These are phyloP conservation scores for Caenorhabditis tropicalis DNA, from an alignment of 1,140 invertebrate species.

Conservation along the genomic window DNA sequence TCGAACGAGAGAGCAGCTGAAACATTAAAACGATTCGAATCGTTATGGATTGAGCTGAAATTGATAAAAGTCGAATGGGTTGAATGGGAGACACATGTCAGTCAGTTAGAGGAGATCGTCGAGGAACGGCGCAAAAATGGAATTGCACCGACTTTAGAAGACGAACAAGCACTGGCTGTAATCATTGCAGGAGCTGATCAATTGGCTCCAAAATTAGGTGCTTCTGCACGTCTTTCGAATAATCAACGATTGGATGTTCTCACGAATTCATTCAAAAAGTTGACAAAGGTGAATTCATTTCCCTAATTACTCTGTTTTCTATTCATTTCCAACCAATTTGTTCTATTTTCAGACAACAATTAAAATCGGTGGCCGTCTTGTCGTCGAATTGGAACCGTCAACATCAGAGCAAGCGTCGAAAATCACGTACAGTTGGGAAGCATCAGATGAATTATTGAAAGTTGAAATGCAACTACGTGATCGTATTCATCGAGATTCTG, in stretches of 20 bases:
- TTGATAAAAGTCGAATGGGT: conserved; percentile 37
- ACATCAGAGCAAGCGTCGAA: conserved; percentile 38
- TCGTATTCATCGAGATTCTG: conserved; percentile 10
- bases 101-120: conserved; percentile 43
- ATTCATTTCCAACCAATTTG: no score
- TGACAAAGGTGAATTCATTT: not conserved
- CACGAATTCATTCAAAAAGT: conserved; percentile 9
- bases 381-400: conserved; percentile 49
- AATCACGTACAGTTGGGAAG: conserved; percentile 17
- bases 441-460: conserved; percentile 17
- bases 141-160: conserved; percentile 13
- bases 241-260: conserved; percentile 38
- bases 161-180: conserved; percentile 23
- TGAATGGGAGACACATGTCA: conserved; percentile 47
- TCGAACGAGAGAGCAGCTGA: conserved; percentile 46
- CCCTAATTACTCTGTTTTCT: not conserved
- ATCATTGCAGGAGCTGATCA: conserved; percentile 27
- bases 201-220: conserved; percentile 25
- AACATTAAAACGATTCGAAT: conserved; percentile 44
- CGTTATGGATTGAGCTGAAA: conserved; percentile 34
- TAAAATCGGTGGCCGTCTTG: conserved; percentile 44
- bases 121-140: conserved; percentile 22
- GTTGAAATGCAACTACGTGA: conserved; percentile 32
- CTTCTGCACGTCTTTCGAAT: conserved; percentile 20
- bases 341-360: conserved; percentile 46